Percentiles rank a stretch among this genome's conserved stretches.
Evolutionary conservation across 1,140 invertebrate species (phyloP).

Genomic region (Tigriopus japonicus): DNA sequence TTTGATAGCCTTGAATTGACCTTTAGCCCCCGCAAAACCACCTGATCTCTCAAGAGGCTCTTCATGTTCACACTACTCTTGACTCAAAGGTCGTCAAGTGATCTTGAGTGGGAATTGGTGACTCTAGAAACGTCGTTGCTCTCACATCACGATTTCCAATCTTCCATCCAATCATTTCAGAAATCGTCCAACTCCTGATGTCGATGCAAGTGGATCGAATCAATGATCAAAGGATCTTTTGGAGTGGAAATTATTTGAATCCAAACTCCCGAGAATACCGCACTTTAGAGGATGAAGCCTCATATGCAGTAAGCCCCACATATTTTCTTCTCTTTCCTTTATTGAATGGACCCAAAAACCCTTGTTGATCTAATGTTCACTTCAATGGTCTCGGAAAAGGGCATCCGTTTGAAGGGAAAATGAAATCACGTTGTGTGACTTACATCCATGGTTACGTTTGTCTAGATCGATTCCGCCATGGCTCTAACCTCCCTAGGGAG

Average conservation of each 20-base stretch:
- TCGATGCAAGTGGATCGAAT: conserved; percentile 61
- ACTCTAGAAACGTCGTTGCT: too few species aligned
- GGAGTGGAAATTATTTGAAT: conserved; percentile 49
- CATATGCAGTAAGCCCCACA: conserved; percentile 46
- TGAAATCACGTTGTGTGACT: not conserved
- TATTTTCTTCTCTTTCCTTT: conserved; percentile 14
- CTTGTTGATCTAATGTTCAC: not conserved
- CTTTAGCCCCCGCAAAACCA: too few species aligned
- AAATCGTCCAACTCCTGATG: conserved; percentile 52
- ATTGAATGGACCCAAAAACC: not conserved
- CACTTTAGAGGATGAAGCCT: conserved; percentile 58
- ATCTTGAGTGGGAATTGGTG: too few species aligned
- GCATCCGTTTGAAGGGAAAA: too few species aligned
- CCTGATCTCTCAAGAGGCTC: too few species aligned
- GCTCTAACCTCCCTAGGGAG: conserved; percentile 71
- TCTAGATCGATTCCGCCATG: conserved; percentile 63
- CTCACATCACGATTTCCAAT: too few species aligned
- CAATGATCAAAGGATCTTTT: conserved; percentile 52
- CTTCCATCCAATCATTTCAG: conserved; percentile 20
- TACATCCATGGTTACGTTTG: conserved; percentile 7
- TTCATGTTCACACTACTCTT: too few species aligned
- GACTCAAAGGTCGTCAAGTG: too few species aligned
- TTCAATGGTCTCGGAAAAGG: not conserved
- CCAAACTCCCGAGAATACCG: conserved; percentile 57
- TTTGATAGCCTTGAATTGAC: too few species aligned